Evolutionary conservation across 2,888 invertebrate species (phyloP).

Genomic region (Tachina lurida): DNA sequence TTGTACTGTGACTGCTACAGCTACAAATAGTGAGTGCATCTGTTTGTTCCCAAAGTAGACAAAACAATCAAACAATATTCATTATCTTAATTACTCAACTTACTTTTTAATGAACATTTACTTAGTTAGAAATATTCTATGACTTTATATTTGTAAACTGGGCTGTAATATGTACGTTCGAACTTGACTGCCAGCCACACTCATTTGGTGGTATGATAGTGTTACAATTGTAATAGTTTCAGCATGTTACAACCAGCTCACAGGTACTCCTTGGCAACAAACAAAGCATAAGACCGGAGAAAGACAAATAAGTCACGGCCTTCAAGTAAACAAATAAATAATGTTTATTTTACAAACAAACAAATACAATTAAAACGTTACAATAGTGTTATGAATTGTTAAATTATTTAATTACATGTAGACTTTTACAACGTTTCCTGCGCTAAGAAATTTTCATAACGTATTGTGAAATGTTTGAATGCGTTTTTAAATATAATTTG

Average conservation of each 20-base stretch:
- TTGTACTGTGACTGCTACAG: slow-evolving; percentile 2
- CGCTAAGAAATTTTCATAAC: too few relatives aligned
- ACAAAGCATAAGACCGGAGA: background rate
- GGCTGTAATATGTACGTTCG: background rate
- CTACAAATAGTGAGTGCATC: background rate
- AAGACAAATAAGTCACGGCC: background rate
- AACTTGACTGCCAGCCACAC: slow-evolving; percentile 24
- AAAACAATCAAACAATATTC: slow-evolving; percentile 58
- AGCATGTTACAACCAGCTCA: slow-evolving; percentile 46
- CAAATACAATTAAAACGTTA: slow-evolving; percentile 46
- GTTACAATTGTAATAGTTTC: slow-evolving; percentile 64
- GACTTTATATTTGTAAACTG: slow-evolving; percentile 7
- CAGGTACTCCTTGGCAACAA: slow-evolving; percentile 37
- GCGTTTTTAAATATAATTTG: too few relatives aligned
- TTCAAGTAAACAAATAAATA: slow-evolving; percentile 9
- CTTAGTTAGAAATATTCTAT: slow-evolving; percentile 47
- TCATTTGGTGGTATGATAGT: slow-evolving; percentile 58
- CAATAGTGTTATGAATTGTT: slow-evolving; percentile 35
- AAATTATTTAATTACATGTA: slow-evolving; percentile 32
- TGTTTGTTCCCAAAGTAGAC: slow-evolving; percentile 39
- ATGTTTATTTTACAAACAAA: slow-evolving; percentile 20
- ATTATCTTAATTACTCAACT: slow-evolving; percentile 71
- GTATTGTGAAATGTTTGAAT: too few relatives aligned
- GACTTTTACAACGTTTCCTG: slow-evolving; percentile 20
- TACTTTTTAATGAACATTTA: slow-evolving; percentile 67